Percentiles rank a stretch among this genome's conserved stretches.
phyloP scores from a whole-genome alignment of 2,113 vertebrate genomes.

The Apus apus region DNA sequence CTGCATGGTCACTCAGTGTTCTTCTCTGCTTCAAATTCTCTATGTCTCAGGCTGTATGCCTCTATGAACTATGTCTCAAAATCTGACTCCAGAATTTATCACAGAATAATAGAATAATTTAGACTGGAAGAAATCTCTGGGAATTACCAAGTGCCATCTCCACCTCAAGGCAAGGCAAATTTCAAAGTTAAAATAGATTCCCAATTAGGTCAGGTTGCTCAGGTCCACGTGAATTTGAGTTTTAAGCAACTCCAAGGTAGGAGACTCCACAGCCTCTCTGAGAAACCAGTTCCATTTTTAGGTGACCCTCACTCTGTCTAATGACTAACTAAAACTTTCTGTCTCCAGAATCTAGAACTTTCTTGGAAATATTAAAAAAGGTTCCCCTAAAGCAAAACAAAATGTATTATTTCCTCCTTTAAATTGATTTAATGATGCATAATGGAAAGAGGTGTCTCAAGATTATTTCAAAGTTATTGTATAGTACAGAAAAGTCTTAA shows the following conservation, averaged over 20 bases:
- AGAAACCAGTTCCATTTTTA: neutral
- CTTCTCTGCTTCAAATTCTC: neutral
- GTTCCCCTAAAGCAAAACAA: neutral
- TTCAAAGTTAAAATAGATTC: neutral
- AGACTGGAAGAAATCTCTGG: neutral
- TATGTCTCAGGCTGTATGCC: neutral
- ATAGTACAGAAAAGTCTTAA: neutral
- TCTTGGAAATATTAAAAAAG: neutral
- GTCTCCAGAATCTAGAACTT: too few relatives aligned
- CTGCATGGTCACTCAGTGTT: neutral
- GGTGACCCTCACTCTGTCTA: neutral
- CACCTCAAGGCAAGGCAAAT: neutral
- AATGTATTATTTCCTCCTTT: neutral
- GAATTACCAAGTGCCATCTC: neutral
- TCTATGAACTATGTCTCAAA: neutral
- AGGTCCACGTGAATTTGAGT: neutral
- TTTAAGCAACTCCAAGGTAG: neutral
- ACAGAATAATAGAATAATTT: neutral
- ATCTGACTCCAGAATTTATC: neutral
- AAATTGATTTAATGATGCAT: neutral
- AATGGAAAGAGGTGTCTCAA: neutral
- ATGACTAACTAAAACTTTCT: neutral
- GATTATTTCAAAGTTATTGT: neutral
- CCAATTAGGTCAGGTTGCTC: neutral
- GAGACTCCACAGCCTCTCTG: neutral